A percentile compares a stretch with the other conserved stretches of the same genome.
Conservation (phyloP, 2,888 invertebrate species). For the Pammene fasciana region DNA sequence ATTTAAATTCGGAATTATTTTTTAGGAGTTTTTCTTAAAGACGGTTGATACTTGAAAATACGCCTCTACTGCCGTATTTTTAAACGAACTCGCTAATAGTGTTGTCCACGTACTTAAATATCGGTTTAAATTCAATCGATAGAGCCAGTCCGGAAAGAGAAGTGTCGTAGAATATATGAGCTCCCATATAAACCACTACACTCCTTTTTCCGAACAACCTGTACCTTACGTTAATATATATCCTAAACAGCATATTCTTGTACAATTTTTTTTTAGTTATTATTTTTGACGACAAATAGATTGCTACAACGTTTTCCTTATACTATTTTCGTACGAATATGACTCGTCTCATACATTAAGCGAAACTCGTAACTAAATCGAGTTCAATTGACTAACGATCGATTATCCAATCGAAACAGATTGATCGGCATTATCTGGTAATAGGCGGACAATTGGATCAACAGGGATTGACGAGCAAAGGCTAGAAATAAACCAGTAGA, state of each 20-base stretch:
- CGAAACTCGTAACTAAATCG: constrained; percentile 52
- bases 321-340: neutral
- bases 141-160: too few relatives aligned
- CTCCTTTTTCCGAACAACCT: too few relatives aligned
- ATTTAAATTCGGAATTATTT: constrained; percentile 18
- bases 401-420: constrained; percentile 81
- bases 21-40: neutral
- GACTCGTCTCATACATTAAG: constrained; percentile 9
- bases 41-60: neutral
- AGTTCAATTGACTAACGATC: constrained; percentile 81
- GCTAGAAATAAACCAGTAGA: neutral
- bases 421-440: constrained; percentile 81
- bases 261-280: neutral
- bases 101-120: neutral
- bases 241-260: neutral
- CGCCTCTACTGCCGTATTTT: neutral
- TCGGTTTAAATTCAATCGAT: too few relatives aligned
- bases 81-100: neutral
- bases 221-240: neutral
- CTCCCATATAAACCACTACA: too few relatives aligned
- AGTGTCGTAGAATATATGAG: too few relatives aligned
- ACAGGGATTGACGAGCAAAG: constrained; percentile 42
- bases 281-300: neutral
- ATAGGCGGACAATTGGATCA: constrained; percentile 64
- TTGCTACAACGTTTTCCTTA: neutral